phyloP scores from a whole-genome alignment of 2,888 invertebrate species.

The Cerastis rubricosa region DNA sequence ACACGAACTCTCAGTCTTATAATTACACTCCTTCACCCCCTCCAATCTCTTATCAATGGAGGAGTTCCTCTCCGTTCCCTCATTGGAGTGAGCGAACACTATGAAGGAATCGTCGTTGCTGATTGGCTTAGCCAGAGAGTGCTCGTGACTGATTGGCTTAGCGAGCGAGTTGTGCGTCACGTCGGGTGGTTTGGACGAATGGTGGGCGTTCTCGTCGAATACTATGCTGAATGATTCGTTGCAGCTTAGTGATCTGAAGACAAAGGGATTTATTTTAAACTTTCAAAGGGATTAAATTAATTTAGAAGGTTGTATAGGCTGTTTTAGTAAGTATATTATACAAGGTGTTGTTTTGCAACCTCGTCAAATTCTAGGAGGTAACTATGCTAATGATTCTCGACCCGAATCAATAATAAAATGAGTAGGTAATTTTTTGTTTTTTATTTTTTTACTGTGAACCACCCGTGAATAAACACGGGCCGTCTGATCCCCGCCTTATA shows the following conservation, averaged over 20 bases:
- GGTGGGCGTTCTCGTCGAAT: conserved; percentile 81
- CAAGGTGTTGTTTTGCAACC: too few species aligned
- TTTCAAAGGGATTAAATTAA: too few species aligned
- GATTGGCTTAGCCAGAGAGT: conserved; percentile 66
- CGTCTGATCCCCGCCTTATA: too few species aligned
- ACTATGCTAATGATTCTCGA: too few species aligned
- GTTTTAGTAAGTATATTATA: too few species aligned
- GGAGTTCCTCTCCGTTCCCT: conserved; percentile 68
- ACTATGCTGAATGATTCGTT: conserved; percentile 87
- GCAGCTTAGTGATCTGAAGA: conserved; percentile 84
- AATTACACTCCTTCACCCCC: conserved; percentile 80
- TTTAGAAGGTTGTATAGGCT: too few species aligned
- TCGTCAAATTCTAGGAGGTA: too few species aligned
- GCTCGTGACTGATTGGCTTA: conserved; percentile 74
- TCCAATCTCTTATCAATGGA: conserved; percentile 80
- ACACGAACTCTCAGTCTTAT: conserved; percentile 74
- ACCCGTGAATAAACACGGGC: too few species aligned
- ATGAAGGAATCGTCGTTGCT: conserved; percentile 83
- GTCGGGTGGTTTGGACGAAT: conserved; percentile 58
- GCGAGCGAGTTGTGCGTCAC: conserved; percentile 67
- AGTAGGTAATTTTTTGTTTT: too few species aligned
- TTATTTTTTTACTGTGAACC: too few species aligned
- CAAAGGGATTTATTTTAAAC: conserved; percentile 5
- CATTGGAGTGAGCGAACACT: conserved; percentile 78
- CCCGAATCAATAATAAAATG: too few species aligned